Evolutionary conservation across 2,113 vertebrate species (phyloP).

Genomic region (Corythornis cristatus): DNA sequence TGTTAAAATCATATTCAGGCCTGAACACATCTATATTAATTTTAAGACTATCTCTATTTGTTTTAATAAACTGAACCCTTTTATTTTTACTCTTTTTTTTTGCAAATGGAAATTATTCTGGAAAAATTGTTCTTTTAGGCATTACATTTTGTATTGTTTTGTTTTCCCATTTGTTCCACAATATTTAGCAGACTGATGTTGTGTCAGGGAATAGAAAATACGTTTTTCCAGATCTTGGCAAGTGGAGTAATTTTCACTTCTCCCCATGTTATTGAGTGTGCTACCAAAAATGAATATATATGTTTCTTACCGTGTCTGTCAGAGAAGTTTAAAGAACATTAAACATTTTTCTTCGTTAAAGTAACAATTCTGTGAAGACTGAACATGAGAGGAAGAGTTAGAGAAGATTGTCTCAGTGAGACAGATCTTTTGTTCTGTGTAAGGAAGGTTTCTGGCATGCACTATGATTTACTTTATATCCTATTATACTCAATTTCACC

Average conservation of each 20-base stretch:
- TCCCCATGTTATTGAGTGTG: not conserved
- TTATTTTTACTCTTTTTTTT: slow-evolving; percentile 22
- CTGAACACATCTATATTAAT: no score
- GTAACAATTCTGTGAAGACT: not conserved
- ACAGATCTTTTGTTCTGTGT: not conserved
- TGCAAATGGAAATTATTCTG: not conserved
- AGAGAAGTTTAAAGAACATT: not conserved
- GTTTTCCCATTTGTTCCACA: slow-evolving; percentile 28
- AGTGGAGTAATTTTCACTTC: not conserved
- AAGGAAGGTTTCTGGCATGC: not conserved
- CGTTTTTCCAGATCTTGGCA: not conserved
- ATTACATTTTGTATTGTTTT: not conserved
- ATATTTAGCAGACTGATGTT: not conserved
- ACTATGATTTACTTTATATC: not conserved
- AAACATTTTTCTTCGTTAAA: not conserved
- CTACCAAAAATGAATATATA: not conserved
- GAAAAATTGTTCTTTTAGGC: not conserved
- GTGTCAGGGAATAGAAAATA: not conserved
- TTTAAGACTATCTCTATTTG: not conserved
- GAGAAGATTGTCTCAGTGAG: not conserved
- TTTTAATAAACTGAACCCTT: slow-evolving; percentile 6
- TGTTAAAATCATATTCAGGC: no score
- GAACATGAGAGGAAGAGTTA: not conserved
- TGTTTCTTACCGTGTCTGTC: not conserved
- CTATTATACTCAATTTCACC: not conserved